phyloP scores from a whole-genome alignment of 2,113 vertebrate species.

The Urocitellus parryii region DNA sequence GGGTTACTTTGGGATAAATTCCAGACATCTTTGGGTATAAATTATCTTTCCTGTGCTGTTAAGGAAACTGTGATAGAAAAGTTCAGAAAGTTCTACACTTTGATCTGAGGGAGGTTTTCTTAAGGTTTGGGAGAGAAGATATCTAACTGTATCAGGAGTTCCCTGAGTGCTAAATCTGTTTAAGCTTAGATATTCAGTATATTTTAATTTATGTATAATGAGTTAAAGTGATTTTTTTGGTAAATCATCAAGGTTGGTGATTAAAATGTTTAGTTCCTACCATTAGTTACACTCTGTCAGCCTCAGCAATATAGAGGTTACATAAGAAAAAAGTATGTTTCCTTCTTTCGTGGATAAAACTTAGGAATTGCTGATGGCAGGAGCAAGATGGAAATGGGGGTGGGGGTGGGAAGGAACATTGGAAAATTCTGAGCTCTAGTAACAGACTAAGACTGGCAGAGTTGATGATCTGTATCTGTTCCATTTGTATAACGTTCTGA shows the following conservation, averaged over 20 bases:
- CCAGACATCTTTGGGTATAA: neutral
- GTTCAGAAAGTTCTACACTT: neutral
- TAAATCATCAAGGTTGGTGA: neutral
- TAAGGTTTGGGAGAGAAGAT: neutral
- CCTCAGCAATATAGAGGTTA: neutral
- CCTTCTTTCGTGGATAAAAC: neutral
- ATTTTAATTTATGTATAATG: slow-evolving; percentile 7
- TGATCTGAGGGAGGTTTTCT: neutral
- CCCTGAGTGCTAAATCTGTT: neutral
- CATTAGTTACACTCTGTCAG: neutral
- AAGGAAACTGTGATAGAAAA: neutral
- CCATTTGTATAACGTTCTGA: neutral
- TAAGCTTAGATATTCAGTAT: neutral
- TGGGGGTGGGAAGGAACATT: neutral
- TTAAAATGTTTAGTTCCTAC: neutral
- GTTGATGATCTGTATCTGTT: neutral
- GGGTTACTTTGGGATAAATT: neutral
- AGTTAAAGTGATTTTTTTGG: neutral
- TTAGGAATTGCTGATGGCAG: neutral
- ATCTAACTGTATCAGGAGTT: neutral
- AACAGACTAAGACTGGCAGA: neutral
- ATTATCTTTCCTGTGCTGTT: slow-evolving; percentile 17
- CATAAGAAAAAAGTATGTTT: neutral
- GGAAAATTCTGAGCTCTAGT: neutral
- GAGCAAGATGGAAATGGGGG: neutral